Base-by-base conservation (phyloP, 2,888 invertebrate genomes). In the Caenorhabditis sinica region DNA sequence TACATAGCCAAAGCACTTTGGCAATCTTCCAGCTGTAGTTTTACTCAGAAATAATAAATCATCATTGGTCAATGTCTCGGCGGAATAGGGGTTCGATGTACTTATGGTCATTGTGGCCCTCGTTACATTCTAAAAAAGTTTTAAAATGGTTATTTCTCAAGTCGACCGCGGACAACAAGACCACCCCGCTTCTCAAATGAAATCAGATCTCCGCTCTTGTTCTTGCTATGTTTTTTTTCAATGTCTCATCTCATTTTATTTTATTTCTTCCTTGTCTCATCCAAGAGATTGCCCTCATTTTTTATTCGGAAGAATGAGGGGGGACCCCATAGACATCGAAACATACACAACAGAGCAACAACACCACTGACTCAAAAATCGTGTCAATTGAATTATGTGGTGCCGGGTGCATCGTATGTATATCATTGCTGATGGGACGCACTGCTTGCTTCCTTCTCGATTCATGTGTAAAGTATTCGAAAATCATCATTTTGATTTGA, bases 381-480 rank as follows among this genome's bases (percentile, higher is more conserved):
- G 79, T 79, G 79, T 79, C 71, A 61, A 63, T 79, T 79, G 79
- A 79, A 79, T 79, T 79, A 79, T 79, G 79, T 79, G 79, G 77
- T 77, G 77, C 76, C 66, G 17, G 75, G 51, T 8, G n/a, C 36
- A 40, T 66, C 58, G 56, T 61, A 61, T 69, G 60, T 76, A 69
- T 76, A 76, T 76, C 68, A 76, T 68, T 76, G 66, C 43, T 56
- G 45, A 45, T 40, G 65, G 33, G 49, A 40, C 8, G 56, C 60
- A 60, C 49, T 43, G 43, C 23, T 40, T 65, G 23, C 45, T 28
- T 45, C 58, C 11, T 20, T 45, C 56, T 51, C 51, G 30, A 45
- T 68, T n/a, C n/a, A 60, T 36, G 77, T 71, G 77, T 77, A 71
- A 77, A 69, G 76, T 51, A 77, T 68, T 58, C 66, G 58, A 20